These are phyloP conservation scores for Stratiolaelaps scimitus DNA, from an alignment of 1,140 invertebrate species.

Conservation along the genomic window DNA sequence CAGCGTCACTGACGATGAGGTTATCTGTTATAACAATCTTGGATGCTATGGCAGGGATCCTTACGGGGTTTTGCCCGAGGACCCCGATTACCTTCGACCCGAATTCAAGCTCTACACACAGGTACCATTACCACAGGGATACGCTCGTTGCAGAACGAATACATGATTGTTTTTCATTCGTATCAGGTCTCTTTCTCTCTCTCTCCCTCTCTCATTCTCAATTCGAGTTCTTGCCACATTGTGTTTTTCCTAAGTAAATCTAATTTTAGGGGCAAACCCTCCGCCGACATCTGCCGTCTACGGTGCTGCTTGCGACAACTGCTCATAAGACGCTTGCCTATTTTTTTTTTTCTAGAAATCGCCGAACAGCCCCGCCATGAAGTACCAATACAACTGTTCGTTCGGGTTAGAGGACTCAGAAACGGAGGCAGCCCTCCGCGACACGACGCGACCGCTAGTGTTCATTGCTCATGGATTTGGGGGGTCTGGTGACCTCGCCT, in stretches of 20 bases:
- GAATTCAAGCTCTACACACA: not conserved
- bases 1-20: no score
- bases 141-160: not conserved
- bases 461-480: constrained; percentile 41
- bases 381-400: not conserved
- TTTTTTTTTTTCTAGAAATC: no score
- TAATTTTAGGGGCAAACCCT: not conserved
- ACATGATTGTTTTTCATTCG: no score
- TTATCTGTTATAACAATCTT: not conserved
- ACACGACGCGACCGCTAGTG: constrained; percentile 29
- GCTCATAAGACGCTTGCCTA: no score
- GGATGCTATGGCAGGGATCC: not conserved
- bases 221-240: no score
- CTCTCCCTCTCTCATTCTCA: no score
- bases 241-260: not conserved
- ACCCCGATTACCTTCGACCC: not conserved
- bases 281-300: not conserved
- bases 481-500: constrained; percentile 34
- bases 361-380: no score
- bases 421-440: not conserved
- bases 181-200: no score
- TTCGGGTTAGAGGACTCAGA: constrained; percentile 9
- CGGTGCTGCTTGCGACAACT: not conserved
- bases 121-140: not conserved
- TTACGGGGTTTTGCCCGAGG: not conserved